Conservation (phyloP, 1,140 invertebrate species). For the Drosophila mauritiana region DNA sequence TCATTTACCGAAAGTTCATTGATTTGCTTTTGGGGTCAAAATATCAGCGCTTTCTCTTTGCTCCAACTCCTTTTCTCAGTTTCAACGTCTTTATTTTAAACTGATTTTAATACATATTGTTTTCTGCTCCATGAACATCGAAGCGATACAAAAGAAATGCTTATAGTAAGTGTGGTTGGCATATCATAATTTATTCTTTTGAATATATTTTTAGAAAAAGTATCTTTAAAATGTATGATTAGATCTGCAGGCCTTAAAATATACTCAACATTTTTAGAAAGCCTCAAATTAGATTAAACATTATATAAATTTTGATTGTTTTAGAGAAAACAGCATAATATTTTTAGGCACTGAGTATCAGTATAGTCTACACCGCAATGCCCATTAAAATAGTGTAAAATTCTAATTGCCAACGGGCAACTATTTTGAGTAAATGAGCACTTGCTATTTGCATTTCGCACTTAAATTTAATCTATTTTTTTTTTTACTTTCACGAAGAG, state of each 20-base stretch:
- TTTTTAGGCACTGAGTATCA: background rate
- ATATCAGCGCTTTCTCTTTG: slow-evolving; percentile 6
- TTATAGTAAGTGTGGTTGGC: background rate
- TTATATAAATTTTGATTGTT: background rate
- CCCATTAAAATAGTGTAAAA: slow-evolving; percentile 28
- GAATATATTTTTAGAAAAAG: background rate
- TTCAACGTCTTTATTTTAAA: background rate
- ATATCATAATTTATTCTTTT: background rate
- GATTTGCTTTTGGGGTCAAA: slow-evolving; percentile 1
- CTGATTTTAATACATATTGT: background rate
- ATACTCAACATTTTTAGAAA: too few species aligned
- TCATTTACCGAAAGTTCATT: slow-evolving; percentile 4
- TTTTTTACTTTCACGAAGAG: slow-evolving; percentile 19
- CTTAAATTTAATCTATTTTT: slow-evolving; percentile 53
- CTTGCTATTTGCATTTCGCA: slow-evolving; percentile 35
- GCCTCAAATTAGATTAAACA: background rate
- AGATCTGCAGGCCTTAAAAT: background rate
- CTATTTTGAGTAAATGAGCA: slow-evolving; percentile 61
- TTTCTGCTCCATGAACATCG: background rate
- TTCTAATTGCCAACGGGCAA: slow-evolving; percentile 50
- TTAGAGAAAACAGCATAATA: background rate
- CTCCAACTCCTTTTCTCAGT: background rate
- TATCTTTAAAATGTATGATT: background rate
- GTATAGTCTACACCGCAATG: slow-evolving; percentile 8
- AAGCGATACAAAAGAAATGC: background rate